Evolutionary conservation across 1,140 invertebrate genomes (phyloP), one percentile per base, ranked within the genome.

Genomic region (Ganaspis sp.): DNA sequence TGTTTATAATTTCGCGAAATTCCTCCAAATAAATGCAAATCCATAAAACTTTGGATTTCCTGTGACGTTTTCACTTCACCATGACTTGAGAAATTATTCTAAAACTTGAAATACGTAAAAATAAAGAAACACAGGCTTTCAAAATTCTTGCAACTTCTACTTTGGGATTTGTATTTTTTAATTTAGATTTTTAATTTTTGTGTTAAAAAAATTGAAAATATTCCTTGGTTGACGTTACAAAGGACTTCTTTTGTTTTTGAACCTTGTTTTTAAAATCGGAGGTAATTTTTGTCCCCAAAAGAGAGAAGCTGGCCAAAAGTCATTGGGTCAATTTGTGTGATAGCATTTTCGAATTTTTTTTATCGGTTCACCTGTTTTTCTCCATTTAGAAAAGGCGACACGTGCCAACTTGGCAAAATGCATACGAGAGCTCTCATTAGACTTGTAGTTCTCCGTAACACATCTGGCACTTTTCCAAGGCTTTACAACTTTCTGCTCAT

Each of bases 401-500:
- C 26, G 58, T 29, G 23, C 12, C 58, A 29, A 64, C 23, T 64
- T 34, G 58, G 58, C 23, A 64, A 64, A 64, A 64, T 64, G 12
- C 26, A 64, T 64, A n/a, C 58, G 8, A 29, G 58, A 64, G 26
- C 58, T 29, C 23, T 64, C 26, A 64, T 64, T 29, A 64, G 58
- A 64, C 23, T 64, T 64, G 29, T 23, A 34, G 58, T 34, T 26
- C 11, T 26, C 11, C 58, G 58, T 64, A 64, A 64, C 58, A 64
- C 58, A 29, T 64, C 26, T 64, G 58, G 23, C 58, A 64, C 0
- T 29, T 26, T 64, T 26, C 58, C 58, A 64, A 64, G 58, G 58
- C 58, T 64, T 64, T 64, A 64, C 23, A 64, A 64, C 58, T 64
- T 64, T 64, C 23, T 26, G 58, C 26, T 64, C 58, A 64, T 64